Conservation (phyloP, 2,113 vertebrate genomes). For the Pterocles burchelli region DNA sequence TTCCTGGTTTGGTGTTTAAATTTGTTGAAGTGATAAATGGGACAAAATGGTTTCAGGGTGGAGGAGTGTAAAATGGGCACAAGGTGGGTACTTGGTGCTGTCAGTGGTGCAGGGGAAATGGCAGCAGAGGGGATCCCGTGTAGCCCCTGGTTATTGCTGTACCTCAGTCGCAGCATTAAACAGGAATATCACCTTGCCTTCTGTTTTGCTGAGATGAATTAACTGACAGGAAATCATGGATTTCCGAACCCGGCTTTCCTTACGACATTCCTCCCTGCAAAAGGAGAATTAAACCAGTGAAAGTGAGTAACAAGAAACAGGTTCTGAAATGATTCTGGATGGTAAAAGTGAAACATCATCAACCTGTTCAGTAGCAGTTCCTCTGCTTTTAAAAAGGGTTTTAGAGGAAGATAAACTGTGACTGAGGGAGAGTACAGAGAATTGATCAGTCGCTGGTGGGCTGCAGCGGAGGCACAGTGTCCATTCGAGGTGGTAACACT, state of each 20-base stretch:
- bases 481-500: not conserved
- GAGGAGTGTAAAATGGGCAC: constrained; percentile 10
- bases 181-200: constrained; percentile 48
- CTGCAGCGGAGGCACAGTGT: not conserved
- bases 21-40: not conserved
- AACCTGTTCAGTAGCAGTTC: not conserved
- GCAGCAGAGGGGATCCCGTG: not conserved
- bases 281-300: constrained; percentile 43
- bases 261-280: not conserved
- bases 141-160: not conserved
- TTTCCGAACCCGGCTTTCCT: constrained; percentile 58
- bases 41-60: not conserved
- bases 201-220: constrained; percentile 67
- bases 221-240: constrained; percentile 69
- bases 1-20: constrained; percentile 25
- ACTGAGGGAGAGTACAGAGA: not conserved
- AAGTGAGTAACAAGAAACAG: constrained; percentile 65
- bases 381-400: not conserved
- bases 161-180: not conserved
- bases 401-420: not conserved
- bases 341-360: not conserved
- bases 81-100: not conserved
- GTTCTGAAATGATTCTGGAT: not conserved
- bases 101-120: not conserved
- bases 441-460: not conserved